Evolutionary conservation across 1,140 invertebrate genomes (phyloP).

Genomic region (Drosophila persimilis): DNA sequence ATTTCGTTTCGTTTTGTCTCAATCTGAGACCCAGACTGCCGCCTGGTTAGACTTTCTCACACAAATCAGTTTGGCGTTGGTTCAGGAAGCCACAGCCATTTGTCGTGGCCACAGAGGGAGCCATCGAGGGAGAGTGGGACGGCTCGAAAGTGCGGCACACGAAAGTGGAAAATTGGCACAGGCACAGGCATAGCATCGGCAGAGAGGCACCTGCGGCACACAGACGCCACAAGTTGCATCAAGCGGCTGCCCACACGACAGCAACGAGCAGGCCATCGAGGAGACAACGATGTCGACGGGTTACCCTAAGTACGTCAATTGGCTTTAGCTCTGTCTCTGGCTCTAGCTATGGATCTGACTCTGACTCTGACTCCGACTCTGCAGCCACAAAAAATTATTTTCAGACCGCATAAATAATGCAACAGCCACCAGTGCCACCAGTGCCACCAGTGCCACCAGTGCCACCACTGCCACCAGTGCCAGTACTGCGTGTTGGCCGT

Average conservation of each 20-base stretch:
- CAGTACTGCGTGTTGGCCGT: conserved; percentile 38
- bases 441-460: conserved; percentile 9
- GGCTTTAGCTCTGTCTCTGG: conserved; percentile 33
- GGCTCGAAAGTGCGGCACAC: conserved; percentile 28
- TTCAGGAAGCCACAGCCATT: conserved; percentile 79
- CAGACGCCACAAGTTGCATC: conserved; percentile 47
- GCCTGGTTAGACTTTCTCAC: conserved; percentile 66
- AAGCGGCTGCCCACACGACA: conserved; percentile 57
- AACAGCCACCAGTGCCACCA: conserved; percentile 37
- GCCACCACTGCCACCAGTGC: background rate
- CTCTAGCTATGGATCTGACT: conserved; percentile 10
- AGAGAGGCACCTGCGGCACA: conserved; percentile 40
- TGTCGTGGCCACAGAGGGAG: conserved; percentile 40
- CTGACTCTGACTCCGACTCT: background rate
- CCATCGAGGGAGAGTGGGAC: conserved; percentile 18
- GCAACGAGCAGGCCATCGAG: conserved; percentile 7
- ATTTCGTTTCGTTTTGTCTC: conserved; percentile 25
- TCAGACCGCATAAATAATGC: conserved; percentile 76
- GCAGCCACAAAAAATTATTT: conserved; percentile 51
- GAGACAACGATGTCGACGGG: conserved; percentile 47
- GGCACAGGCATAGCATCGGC: conserved; percentile 6
- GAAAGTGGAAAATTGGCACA: conserved; percentile 74
- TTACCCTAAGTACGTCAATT: conserved; percentile 80
- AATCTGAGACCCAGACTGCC: conserved; percentile 7
- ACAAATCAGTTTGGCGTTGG: conserved; percentile 63